A percentile compares a stretch with the other conserved stretches of the same genome.
phyloP scores from a whole-genome alignment of 2,113 vertebrate genomes.

The Perccottus glenii region DNA sequence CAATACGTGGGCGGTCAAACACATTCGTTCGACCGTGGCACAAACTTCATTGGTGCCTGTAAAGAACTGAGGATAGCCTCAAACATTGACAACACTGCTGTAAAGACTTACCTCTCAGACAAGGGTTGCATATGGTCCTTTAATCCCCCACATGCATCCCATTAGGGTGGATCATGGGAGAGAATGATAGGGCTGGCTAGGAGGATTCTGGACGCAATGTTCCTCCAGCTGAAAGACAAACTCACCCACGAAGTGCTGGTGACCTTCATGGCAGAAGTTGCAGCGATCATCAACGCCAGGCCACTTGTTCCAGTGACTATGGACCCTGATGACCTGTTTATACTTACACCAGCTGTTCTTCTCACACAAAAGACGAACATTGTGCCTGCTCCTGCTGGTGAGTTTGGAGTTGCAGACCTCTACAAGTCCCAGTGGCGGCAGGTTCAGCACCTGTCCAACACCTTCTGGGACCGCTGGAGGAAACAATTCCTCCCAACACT shows the following conservation, averaged over 20 bases:
- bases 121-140: conserved; percentile 21
- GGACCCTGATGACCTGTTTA: background rate
- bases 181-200: no score
- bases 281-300: background rate
- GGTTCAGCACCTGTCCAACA: conserved; percentile 23
- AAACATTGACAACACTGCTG: conserved; percentile 12
- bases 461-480: conserved; percentile 37
- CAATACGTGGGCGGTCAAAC: conserved; percentile 6
- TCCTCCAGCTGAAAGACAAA: no score
- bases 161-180: background rate
- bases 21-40: conserved; percentile 31
- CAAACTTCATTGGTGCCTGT: conserved; percentile 33
- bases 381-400: background rate
- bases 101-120: conserved; percentile 19
- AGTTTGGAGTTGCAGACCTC: conserved; percentile 18
- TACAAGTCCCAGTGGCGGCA: conserved; percentile 30
- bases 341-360: conserved; percentile 9
- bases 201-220: no score
- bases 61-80: conserved; percentile 32
- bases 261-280: no score
- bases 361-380: conserved; percentile 27
- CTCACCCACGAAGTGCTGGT: no score
- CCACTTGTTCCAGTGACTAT: conserved; percentile 18
- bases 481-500: conserved; percentile 26
- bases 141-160: conserved; percentile 20